Conservation (phyloP, 2,797 vertebrate species). For the Thalassophryne amazonica region DNA sequence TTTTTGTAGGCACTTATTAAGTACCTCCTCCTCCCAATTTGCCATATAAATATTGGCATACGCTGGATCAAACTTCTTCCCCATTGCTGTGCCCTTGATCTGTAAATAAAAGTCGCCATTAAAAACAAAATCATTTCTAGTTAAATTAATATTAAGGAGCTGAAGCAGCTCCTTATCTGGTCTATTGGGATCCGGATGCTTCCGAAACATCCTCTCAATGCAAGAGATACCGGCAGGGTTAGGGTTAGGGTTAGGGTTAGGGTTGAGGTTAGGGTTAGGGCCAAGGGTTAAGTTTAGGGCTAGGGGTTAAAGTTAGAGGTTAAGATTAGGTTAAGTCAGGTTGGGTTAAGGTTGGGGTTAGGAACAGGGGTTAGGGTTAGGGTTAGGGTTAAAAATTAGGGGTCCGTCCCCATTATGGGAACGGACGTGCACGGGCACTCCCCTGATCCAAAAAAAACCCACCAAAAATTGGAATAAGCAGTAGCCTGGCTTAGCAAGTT, state of each 20-base stretch:
- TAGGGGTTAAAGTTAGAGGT: conserved; percentile 1
- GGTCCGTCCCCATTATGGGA: too few relatives aligned
- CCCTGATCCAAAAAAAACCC: too few relatives aligned
- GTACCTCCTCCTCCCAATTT: neutral
- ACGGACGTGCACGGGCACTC: too few relatives aligned
- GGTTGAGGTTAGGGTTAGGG: neutral
- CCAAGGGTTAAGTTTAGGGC: conserved; percentile 12
- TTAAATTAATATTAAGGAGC: conserved; percentile 1
- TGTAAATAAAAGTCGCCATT: neutral
- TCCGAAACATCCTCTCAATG: neutral
- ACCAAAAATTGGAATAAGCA: too few relatives aligned
- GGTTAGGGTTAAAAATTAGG: neutral
- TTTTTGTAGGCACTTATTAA: neutral
- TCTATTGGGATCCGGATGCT: neutral
- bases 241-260: neutral
- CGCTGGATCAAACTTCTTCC: conserved; percentile 5
- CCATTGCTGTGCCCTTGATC: conserved; percentile 14
- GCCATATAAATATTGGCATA: conserved; percentile 12
- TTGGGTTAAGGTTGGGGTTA: conserved; percentile 1
- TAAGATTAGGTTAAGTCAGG: conserved; percentile 6
- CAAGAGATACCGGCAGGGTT: neutral
- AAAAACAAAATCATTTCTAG: conserved; percentile 16
- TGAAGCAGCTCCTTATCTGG: neutral
- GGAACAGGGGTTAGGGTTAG: conserved; percentile 3
- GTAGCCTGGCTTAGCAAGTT: too few relatives aligned